Evolutionary conservation across 2,888 invertebrate species (phyloP).

Genomic region (Tenthredo scrophulariae): DNA sequence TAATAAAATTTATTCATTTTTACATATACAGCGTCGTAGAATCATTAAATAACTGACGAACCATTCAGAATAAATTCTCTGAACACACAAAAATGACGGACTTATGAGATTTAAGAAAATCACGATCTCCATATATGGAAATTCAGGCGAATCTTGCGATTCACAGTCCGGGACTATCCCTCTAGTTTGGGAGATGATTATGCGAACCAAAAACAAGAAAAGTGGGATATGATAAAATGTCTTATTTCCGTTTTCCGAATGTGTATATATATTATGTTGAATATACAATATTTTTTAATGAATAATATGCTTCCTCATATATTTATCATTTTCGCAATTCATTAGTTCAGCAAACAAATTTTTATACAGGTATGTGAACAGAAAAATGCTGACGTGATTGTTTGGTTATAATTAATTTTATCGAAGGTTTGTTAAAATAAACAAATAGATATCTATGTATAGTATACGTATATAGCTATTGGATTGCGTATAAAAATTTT

Average conservation of each 20-base stretch:
- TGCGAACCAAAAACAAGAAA: background rate
- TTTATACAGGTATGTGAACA: background rate
- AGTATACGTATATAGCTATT: background rate
- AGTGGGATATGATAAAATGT: background rate
- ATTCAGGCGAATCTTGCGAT: too few species aligned
- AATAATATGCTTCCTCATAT: background rate
- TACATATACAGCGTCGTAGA: too few species aligned
- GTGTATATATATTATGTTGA: background rate
- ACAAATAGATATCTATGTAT: background rate
- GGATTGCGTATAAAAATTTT: background rate
- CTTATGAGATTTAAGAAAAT: too few species aligned
- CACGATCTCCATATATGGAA: too few species aligned
- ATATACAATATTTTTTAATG: background rate
- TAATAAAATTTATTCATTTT: too few species aligned
- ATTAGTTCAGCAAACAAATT: constrained; percentile 4
- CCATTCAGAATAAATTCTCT: too few species aligned
- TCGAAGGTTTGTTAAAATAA: background rate
- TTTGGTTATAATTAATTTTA: background rate
- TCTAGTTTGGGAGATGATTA: background rate
- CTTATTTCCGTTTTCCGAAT: background rate
- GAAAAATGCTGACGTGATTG: background rate
- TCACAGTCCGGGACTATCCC: too few species aligned
- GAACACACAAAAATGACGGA: too few species aligned
- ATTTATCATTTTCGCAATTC: constrained; percentile 1
- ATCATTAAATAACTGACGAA: too few species aligned